Conservation (phyloP, 1,140 invertebrate species). For the Gryllus bimaculatus region DNA sequence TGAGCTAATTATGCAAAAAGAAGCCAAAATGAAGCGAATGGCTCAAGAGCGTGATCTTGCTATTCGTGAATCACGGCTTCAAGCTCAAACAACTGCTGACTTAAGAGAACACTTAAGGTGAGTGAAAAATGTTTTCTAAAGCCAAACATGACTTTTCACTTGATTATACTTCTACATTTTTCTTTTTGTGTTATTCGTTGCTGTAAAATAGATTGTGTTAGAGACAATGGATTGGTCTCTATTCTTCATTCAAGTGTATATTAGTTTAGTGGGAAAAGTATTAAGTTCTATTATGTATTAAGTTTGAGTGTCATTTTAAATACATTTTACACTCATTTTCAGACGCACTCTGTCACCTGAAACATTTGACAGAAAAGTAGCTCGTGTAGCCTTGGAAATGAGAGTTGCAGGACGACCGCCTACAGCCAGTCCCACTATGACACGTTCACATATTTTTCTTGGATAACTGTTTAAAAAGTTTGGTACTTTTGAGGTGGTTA, state of each 20-base stretch:
- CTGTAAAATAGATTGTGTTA: too few relatives aligned
- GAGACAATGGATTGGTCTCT: too few relatives aligned
- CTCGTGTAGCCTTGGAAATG: slow-evolving; percentile 25
- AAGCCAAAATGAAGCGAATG: slow-evolving; percentile 28
- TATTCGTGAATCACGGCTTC: slow-evolving; percentile 27
- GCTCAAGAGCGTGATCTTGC: slow-evolving; percentile 28
- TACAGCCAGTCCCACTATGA: slow-evolving; percentile 26
- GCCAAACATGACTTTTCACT: too few relatives aligned
- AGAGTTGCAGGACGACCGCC: slow-evolving; percentile 24
- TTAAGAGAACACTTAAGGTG: slow-evolving; percentile 31
- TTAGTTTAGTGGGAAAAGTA: too few relatives aligned
- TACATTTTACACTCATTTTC: slow-evolving; percentile 7
- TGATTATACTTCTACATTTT: too few relatives aligned
- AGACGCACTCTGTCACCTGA: slow-evolving; percentile 29
- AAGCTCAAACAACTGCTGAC: slow-evolving; percentile 30
- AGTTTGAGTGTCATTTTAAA: too few relatives aligned
- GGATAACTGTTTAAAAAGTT: slow-evolving; percentile 20
- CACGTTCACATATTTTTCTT: slow-evolving; percentile 28
- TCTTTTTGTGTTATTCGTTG: too few relatives aligned
- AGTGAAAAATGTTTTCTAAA: neutral
- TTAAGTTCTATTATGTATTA: too few relatives aligned
- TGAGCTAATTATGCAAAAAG: slow-evolving; percentile 25
- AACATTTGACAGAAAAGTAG: slow-evolving; percentile 31
- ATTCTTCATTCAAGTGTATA: too few relatives aligned
- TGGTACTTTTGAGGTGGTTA: neutral